Percentiles rank a stretch among this genome's conserved stretches.
Conservation (phyloP, 2,888 invertebrate species). For the Drosophila pseudotakahashii region DNA sequence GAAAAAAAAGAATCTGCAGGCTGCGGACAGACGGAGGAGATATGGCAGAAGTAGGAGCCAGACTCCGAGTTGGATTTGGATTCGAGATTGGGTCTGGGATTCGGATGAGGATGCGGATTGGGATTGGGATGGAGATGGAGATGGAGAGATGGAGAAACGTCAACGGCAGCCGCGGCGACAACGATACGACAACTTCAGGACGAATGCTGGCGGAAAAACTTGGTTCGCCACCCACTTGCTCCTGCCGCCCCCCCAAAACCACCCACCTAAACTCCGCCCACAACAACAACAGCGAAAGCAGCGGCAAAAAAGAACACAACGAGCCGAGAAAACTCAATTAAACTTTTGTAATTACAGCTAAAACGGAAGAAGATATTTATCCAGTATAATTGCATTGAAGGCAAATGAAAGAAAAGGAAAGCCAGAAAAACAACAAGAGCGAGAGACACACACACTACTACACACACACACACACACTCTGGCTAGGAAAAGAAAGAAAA, state of each 20-base stretch:
- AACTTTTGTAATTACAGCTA: constrained; percentile 84
- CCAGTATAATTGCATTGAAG: constrained; percentile 84
- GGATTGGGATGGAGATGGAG: constrained; percentile 2
- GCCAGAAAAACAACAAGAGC: constrained; percentile 28
- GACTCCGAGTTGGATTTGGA: constrained; percentile 30
- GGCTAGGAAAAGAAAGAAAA: constrained; percentile 30
- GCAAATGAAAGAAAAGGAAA: constrained; percentile 76
- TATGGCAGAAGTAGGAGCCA: constrained; percentile 21
- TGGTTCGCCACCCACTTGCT: constrained; percentile 53
- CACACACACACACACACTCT: constrained; percentile 10
- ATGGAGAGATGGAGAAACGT: constrained; percentile 53
- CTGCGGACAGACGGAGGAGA: constrained; percentile 10
- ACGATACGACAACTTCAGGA: constrained; percentile 50
- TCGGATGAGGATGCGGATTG: constrained; percentile 10
- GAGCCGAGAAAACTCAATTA: constrained; percentile 83
- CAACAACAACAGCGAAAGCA: constrained; percentile 45
- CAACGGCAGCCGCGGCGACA: constrained; percentile 61
- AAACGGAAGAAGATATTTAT: constrained; percentile 84
- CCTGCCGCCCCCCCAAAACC: background rate
- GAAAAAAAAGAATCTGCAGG: constrained; percentile 9
- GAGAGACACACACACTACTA: constrained; percentile 5
- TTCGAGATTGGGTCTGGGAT: constrained; percentile 19
- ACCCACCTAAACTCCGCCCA: constrained; percentile 36
- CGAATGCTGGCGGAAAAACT: constrained; percentile 69
- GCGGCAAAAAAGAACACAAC: constrained; percentile 62